Evolutionary conservation across 2,797 vertebrate species (phyloP), one percentile per base, ranked within the genome.

Genomic region (Intellagama lesueurii): DNA sequence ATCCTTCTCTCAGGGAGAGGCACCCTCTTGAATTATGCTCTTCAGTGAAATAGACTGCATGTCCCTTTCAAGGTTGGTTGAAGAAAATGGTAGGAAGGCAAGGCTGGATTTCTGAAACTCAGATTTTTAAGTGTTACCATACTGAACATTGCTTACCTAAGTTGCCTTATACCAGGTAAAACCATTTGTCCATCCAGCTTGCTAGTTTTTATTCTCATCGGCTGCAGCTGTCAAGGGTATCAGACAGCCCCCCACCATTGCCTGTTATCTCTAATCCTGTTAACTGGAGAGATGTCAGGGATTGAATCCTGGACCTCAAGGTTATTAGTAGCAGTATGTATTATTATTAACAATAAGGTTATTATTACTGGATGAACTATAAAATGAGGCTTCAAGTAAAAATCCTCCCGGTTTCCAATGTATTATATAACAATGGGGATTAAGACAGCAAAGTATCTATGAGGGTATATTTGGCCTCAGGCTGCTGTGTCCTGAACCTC

Each of bases 351-450:
- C 7, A 32, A 83, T 70, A 19, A 60, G 16, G 35, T 85, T 89
- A 22, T 22, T 64, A 19, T 64, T 64, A 64, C 19, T 64, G 60
- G 60, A 1, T 22, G 60, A 64, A 64, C 1, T 5, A 22, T 64
- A 64, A 64, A 6, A 64, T 64, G 56, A 81, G n/a, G n/a, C 9
- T 73, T 75, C 56, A 86, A 86, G 30, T 85, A 8, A 76, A 86
- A 85, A 75, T n/a, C 78, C 78, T 81, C 77, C 73, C 70, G 75
- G 32, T 84, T 84, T 70, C 82, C 66, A 89, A 85, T 79, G 35
- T 85, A 72, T 77, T 90, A 69, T 86, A 77, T 82, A 90, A 77
- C 84, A 87, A 83, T 77, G 47, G 85, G 88, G 69, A 68, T 70
- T 66, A 72, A 66, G 80, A 49, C 60, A 70, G 30, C 85, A 83